Percentiles rank a stretch among this genome's conserved stretches.
Conservation (phyloP, 1,140 invertebrate species). For the Drosophila nikananu region DNA sequence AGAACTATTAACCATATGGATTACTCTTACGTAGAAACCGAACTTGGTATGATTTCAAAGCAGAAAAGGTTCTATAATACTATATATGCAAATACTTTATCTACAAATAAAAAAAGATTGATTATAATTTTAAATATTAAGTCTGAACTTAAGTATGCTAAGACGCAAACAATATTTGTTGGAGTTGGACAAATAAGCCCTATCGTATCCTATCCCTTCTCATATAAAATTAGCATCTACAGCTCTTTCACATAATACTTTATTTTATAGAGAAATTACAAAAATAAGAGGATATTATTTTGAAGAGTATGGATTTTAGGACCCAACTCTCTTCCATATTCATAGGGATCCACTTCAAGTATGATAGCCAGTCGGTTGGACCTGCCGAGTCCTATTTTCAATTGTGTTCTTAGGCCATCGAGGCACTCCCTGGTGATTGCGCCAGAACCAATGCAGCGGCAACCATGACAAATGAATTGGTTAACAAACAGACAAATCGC, state of each 20-base stretch:
- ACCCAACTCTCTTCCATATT: too few relatives aligned
- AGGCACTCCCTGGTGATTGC: slow-evolving; percentile 4
- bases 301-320: background rate
- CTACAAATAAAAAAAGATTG: background rate
- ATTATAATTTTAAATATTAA: too few relatives aligned
- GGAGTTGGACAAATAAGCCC: too few relatives aligned
- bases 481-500: slow-evolving; percentile 59
- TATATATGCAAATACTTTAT: too few relatives aligned
- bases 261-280: too few relatives aligned
- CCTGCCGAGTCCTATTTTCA: background rate
- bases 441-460: slow-evolving; percentile 6
- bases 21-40: background rate
- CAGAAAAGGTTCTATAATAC: background rate
- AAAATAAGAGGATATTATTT: background rate
- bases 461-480: slow-evolving; percentile 65
- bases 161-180: too few relatives aligned
- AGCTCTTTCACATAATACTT: background rate
- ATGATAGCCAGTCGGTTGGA: background rate
- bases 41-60: background rate
- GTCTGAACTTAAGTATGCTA: too few relatives aligned
- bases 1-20: background rate
- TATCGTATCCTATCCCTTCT: too few relatives aligned
- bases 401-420: slow-evolving; percentile 7
- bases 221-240: too few relatives aligned
- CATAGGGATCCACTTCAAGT: background rate